Evolutionary conservation across 2,888 invertebrate genomes (phyloP), one percentile per base, ranked within the genome.

Genomic region (Pollenia griseotomentosa): DNA sequence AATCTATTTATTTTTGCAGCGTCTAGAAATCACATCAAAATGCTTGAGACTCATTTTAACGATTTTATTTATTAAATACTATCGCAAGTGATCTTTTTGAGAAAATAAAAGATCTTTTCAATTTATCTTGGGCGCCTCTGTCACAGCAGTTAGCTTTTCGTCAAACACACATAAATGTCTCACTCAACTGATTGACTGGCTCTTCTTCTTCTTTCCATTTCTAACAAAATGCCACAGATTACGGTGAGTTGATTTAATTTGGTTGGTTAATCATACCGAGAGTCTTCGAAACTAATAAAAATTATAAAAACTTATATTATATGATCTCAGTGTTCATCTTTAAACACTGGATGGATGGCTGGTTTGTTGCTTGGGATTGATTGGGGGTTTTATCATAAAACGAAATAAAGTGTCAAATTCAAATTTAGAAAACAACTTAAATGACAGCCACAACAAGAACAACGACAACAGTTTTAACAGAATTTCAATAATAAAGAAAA

Each of bases 351-450:
- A 19, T 12, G 9, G 14, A 12, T 59, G n/a, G 23, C 11, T 59
- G 16, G n/a, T 19, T 74, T 40, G 42, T 44, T 55, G 65, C 48
- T 65, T 44, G 46, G 19, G n/a, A 66, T 81, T 74, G 48, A 81
- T 55, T 65, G 19, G 46, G 19, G 12, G 59, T 81, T 74, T 57
- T 74, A 81, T 65, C 81, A 66, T 81, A 73, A 81, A 73, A 66
- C 66, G 55, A 74, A 66, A 87, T 83, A 81, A 87, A 87, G 87
- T 87, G 87, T 87, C 84, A 83, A 87, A 87, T 87, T 84, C 81
- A 84, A 81, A 80, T 85, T 61, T 19, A 70, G 6, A 33, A 83
- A 77, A 83, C 83, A 83, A 70, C 33, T 63, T 55, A 83, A 83
- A 77, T 83, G 77, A 71, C 83, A 83, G 83, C 61, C 75, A 63